Conservation (phyloP, 2,888 invertebrate genomes). For the Pterostichus niger region DNA sequence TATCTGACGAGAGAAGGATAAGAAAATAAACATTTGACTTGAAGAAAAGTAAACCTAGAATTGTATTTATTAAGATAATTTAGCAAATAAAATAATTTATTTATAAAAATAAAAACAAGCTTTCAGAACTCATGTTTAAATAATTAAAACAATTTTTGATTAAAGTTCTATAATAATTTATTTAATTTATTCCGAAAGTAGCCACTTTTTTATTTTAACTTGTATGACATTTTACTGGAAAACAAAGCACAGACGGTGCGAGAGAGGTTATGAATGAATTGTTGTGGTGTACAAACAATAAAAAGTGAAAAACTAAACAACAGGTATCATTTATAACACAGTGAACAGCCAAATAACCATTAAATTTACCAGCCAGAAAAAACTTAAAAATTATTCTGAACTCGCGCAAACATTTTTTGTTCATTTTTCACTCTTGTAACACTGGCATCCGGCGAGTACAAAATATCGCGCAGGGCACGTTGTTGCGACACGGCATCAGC, state of each 20-base stretch:
- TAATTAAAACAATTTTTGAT: too few species aligned
- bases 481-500: conserved; percentile 8
- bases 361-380: conserved; percentile 36
- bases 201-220: too few species aligned
- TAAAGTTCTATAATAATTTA: too few species aligned
- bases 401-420: conserved; percentile 4
- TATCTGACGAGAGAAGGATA: too few species aligned
- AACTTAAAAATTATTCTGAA: conserved; percentile 31
- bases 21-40: too few species aligned
- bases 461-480: background rate
- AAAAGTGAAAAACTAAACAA: conserved; percentile 39
- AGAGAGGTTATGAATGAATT: conserved; percentile 9
- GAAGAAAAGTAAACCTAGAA: too few species aligned
- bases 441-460: background rate
- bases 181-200: too few species aligned
- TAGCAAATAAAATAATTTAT: too few species aligned
- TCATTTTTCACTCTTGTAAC: background rate
- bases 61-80: too few species aligned
- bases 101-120: too few species aligned
- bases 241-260: background rate
- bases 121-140: too few species aligned
- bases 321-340: conserved; percentile 46
- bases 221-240: background rate
- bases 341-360: conserved; percentile 33
- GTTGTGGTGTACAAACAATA: conserved; percentile 11